phyloP scores from a whole-genome alignment of 1,140 invertebrate genomes.

The Tetragonula clypearis region DNA sequence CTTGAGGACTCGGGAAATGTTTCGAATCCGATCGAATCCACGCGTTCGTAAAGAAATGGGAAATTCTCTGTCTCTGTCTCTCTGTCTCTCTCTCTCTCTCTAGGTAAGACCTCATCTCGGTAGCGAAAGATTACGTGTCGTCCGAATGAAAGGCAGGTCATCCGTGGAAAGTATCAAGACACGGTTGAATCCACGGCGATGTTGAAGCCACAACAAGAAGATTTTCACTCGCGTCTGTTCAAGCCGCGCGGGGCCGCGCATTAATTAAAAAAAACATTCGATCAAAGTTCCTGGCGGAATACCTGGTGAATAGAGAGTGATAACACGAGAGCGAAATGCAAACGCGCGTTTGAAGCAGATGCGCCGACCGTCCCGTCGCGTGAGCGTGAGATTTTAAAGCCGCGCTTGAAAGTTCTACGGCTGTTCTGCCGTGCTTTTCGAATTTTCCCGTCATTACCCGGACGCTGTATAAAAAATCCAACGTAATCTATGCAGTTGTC shows the following conservation, averaged over 20 bases:
- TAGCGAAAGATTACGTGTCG: background rate
- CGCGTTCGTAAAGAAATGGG: background rate
- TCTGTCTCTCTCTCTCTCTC: too few species aligned
- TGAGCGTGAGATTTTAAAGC: background rate
- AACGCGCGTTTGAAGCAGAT: background rate
- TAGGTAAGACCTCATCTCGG: background rate
- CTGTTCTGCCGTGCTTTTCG: background rate
- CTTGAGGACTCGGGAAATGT: background rate
- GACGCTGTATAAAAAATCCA: background rate
- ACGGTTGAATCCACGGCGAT: background rate
- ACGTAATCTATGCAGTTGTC: background rate
- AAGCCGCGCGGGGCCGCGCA: too few species aligned
- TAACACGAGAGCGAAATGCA: background rate
- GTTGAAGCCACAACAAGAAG: background rate
- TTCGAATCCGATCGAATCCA: slow-evolving; percentile 7
- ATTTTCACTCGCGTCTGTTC: background rate
- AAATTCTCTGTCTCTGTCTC: too few species aligned
- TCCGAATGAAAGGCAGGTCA: background rate
- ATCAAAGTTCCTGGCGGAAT: background rate
- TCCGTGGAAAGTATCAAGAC: background rate
- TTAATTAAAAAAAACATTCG: slow-evolving; percentile 3
- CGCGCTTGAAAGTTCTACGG: background rate
- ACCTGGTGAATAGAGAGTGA: background rate
- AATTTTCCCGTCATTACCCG: background rate
- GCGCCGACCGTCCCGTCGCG: too few species aligned